Base-by-base conservation (phyloP, 2,797 vertebrate genomes). In the Oryzias sinensis region DNA sequence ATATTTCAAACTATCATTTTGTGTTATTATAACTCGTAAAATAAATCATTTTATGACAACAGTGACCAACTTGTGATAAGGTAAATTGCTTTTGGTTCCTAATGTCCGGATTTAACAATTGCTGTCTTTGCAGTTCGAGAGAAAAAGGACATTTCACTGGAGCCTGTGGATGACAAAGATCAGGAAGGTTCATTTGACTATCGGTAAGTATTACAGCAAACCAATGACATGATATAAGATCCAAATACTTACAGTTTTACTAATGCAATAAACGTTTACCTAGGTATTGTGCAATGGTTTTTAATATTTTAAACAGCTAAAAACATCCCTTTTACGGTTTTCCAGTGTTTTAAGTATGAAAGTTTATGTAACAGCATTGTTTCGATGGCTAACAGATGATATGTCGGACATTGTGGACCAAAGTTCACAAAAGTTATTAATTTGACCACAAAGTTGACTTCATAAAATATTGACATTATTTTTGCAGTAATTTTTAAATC, bases 171-270 rank as follows among this genome's bases (percentile, higher is more conserved):
- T 82, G 94, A 96, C 73, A 96, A 95, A 51, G 95, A 97, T 58
- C 94, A 96, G 45, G 95, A 98, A 0, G 96, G 96, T 5, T 95
- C 96, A 0, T 99, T 99, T 58, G 97, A 98, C 87, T 99, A 99
- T 90, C 93, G 96, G 97, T 98, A 78, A 24, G 72, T 6, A 33
- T 22, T 18, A 24, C 1, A 44, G n/a, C 6, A 15, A 14, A 44
- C 25, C 48, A 20, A 20, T 27, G 13, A 6, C 29, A 18, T 13
- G 1, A 9, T 5, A n/a, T 49, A 51, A 58, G 20, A 1, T 48
- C 25, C 20, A 5, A 33, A 15, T 50, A 6, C 37, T 29, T 58
- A 33, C 5, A 14, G 43, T 29, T 25, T 59, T 6, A 53, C 18
- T 43, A 3, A 11, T 9, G 8, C 29, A 33, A 33, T 33, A 33